phyloP scores from a whole-genome alignment of 2,888 invertebrate species.

The Phortica okadai region DNA sequence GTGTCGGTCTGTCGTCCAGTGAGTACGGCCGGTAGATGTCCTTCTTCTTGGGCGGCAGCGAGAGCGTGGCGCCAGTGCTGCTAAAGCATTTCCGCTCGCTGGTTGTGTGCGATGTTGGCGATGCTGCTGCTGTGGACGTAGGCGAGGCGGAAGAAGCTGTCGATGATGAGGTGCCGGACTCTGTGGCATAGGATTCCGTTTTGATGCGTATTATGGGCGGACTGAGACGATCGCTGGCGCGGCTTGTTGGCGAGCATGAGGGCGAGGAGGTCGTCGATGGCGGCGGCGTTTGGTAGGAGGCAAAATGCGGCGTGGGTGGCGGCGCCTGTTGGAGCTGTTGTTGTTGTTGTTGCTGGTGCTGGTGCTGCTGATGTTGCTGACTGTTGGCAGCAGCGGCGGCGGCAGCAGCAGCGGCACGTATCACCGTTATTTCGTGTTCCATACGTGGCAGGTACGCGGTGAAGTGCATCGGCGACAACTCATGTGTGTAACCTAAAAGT shows the following conservation, averaged over 20 bases:
- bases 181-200: slow-evolving; percentile 59
- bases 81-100: slow-evolving; percentile 90
- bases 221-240: slow-evolving; percentile 69
- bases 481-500: slow-evolving; percentile 84
- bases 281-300: slow-evolving; percentile 73
- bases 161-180: slow-evolving; percentile 36
- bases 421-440: slow-evolving; percentile 80
- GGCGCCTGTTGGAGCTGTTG: slow-evolving; percentile 24
- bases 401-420: slow-evolving; percentile 72
- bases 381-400: slow-evolving; percentile 49
- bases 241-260: slow-evolving; percentile 73
- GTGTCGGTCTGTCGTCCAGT: slow-evolving; percentile 81
- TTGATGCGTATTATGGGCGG: slow-evolving; percentile 73
- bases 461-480: slow-evolving; percentile 86
- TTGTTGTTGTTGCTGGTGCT: slow-evolving; percentile 32
- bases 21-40: slow-evolving; percentile 94
- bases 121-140: slow-evolving; percentile 17
- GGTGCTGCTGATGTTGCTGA: slow-evolving; percentile 62
- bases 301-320: slow-evolving; percentile 57
- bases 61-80: slow-evolving; percentile 88
- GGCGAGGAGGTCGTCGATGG: slow-evolving; percentile 75
- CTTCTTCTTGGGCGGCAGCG: slow-evolving; percentile 92
- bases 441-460: slow-evolving; percentile 84
- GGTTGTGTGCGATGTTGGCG: slow-evolving; percentile 77
- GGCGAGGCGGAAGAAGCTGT: slow-evolving; percentile 1